Conservation (phyloP, 2,888 invertebrate genomes). For the Orthosia gracilis region DNA sequence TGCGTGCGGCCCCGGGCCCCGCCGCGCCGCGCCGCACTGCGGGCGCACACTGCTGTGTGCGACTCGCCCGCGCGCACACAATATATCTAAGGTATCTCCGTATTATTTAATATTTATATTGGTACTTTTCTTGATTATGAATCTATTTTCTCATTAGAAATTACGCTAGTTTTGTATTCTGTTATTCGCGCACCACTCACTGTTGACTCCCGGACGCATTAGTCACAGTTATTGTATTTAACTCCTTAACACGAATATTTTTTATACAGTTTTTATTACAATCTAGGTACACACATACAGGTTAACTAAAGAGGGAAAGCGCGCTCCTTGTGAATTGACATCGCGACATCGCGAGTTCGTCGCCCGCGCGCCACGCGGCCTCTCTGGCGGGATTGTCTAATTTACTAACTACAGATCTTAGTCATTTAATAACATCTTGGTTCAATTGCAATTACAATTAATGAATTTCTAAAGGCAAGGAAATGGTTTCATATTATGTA, state of each 20-base stretch:
- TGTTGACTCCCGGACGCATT: conserved; percentile 86
- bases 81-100: conserved; percentile 84
- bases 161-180: conserved; percentile 89
- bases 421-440: conserved; percentile 46
- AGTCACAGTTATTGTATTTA: conserved; percentile 86
- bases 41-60: conserved; percentile 55
- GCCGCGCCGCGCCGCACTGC: conserved; percentile 53
- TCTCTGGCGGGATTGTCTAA: conserved; percentile 58
- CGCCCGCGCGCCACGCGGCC: conserved; percentile 70
- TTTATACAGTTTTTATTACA: conserved; percentile 74
- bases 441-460: conserved; percentile 22
- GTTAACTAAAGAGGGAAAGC: conserved; percentile 83
- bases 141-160: conserved; percentile 92
- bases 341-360: conserved; percentile 79
- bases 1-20: conserved; percentile 27
- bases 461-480: conserved; percentile 25
- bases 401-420: conserved; percentile 62
- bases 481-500: conserved; percentile 38
- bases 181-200: conserved; percentile 81
- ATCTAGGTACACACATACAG: conserved; percentile 78
- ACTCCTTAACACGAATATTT: conserved; percentile 88
- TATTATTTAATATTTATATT: conserved; percentile 91
- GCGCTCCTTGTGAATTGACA: conserved; percentile 87
- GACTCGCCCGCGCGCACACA: conserved; percentile 80
- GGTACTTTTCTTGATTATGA: conserved; percentile 94